Percentiles rank a stretch among this genome's conserved stretches.
phyloP scores from a whole-genome alignment of 2,888 invertebrate genomes.

The Agonopterix alstromeriana region DNA sequence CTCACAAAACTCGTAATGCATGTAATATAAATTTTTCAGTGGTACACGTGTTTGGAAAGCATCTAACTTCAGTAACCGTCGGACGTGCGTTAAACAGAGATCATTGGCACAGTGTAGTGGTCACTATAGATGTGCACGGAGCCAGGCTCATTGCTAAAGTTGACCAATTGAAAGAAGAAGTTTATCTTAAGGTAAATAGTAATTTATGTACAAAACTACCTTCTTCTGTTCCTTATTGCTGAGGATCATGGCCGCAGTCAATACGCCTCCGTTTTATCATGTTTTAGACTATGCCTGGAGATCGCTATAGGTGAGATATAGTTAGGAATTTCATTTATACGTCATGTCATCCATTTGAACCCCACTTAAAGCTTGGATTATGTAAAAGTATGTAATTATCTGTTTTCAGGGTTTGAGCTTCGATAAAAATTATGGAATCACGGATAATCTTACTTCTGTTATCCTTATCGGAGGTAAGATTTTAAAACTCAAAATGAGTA shows the following conservation, averaged over 20 bases:
- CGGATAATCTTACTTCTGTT: slow-evolving; percentile 90
- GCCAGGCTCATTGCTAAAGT: slow-evolving; percentile 90
- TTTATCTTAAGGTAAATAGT: slow-evolving; percentile 79
- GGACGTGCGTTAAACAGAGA: slow-evolving; percentile 92
- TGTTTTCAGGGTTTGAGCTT: slow-evolving; percentile 82
- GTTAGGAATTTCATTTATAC: too few relatives aligned
- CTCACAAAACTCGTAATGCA: too few relatives aligned
- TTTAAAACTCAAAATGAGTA: neutral
- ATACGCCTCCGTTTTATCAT: too few relatives aligned
- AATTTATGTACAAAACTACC: neutral
- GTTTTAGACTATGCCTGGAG: too few relatives aligned
- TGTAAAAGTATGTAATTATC: neutral
- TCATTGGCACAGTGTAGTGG: slow-evolving; percentile 93
- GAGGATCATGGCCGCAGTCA: too few relatives aligned
- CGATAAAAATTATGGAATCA: slow-evolving; percentile 90
- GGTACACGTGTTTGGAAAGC: slow-evolving; percentile 93
- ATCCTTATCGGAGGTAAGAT: slow-evolving; percentile 89
- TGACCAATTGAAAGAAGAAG: slow-evolving; percentile 89
- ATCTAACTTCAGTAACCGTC: slow-evolving; percentile 88
- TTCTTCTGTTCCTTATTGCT: too few relatives aligned
- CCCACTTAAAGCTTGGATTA: too few relatives aligned
- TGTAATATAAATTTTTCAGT: slow-evolving; percentile 73
- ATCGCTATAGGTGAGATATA: too few relatives aligned
- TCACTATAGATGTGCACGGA: slow-evolving; percentile 90
- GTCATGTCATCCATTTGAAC: too few relatives aligned